Evolutionary conservation across 2,797 vertebrate genomes (phyloP), one percentile per base, ranked within the genome.

Genomic region (Tangara arthus): DNA sequence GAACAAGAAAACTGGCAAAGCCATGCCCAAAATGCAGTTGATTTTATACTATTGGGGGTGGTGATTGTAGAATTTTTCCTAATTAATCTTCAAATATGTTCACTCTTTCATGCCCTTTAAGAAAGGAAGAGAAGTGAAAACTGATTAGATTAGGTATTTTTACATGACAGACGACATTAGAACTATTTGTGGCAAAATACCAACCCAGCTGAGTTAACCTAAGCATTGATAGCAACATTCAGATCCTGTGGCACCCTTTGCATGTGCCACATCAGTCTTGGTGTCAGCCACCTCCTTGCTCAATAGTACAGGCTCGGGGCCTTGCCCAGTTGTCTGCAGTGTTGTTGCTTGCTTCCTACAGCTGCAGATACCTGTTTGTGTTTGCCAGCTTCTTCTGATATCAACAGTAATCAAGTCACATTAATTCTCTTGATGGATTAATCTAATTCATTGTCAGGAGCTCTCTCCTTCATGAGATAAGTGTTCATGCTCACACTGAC

Each of bases 371-470:
- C 12, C 47, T 90, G 82, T 76, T 94, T 1, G 1, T 65, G 66
- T 63, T 22, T 17, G 2, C 66, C 88, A 91, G 83, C 87, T 91
- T 95, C 87, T 96, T 95, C 93, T 66, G 82, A 78, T 92, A 96
- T 57, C 90, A 90, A 41, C 79, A 91, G 73, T 95, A 93, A 96
- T 97, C 82, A 93, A 73, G 57, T 77, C 89, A 86, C 70, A 68
- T 94, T 95, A 94, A 91, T 96, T 97, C 72, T 94, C 90, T 89
- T 88, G 92, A 92, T 91, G 50, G 56, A 92, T 94, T 95, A 55
- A 81, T 91, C 50, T 96, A 76, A 96, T 97, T 97, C 95, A 95
- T 94, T 93, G 91, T 79, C 90, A 93, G 87, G 41, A 81, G 73
- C 52, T 94, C 94, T 89, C 81, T 96, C 68, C 68, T 94, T 82